Percentiles rank a stretch among this genome's conserved stretches.
Evolutionary conservation across 2,113 vertebrate species (phyloP).

Genomic region (Melospiza georgiana): DNA sequence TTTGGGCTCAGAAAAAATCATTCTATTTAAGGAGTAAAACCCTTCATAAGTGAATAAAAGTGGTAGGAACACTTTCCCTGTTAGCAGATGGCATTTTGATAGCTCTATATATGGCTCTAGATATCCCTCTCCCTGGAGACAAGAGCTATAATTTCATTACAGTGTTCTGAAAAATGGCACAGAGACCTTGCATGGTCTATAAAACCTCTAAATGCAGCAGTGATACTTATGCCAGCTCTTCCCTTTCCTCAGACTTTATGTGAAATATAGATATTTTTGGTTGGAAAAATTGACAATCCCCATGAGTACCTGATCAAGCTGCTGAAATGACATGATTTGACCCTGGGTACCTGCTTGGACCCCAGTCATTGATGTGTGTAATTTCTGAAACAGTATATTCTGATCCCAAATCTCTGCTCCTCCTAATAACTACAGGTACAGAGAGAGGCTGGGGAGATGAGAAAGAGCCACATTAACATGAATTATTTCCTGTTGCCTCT

Average conservation of each 20-base stretch:
- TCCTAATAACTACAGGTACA: neutral
- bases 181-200: neutral
- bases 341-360: neutral
- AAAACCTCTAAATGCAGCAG: neutral
- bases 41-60: neutral
- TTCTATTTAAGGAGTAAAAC: neutral
- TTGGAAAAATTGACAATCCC: neutral
- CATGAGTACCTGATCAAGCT: neutral
- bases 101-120: neutral
- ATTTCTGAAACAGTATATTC: neutral
- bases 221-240: neutral
- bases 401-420: neutral
- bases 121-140: neutral
- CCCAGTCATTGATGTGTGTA: no score
- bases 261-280: neutral
- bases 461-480: neutral
- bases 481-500: neutral
- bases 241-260: neutral
- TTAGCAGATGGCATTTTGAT: neutral
- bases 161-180: neutral
- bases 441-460: neutral
- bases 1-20: neutral
- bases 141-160: conserved; percentile 4
- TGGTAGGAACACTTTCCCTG: neutral
- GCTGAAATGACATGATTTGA: neutral